These are phyloP conservation scores for Metallyticus violacea DNA, from an alignment of 2,888 invertebrate species.

Conservation along the genomic window DNA sequence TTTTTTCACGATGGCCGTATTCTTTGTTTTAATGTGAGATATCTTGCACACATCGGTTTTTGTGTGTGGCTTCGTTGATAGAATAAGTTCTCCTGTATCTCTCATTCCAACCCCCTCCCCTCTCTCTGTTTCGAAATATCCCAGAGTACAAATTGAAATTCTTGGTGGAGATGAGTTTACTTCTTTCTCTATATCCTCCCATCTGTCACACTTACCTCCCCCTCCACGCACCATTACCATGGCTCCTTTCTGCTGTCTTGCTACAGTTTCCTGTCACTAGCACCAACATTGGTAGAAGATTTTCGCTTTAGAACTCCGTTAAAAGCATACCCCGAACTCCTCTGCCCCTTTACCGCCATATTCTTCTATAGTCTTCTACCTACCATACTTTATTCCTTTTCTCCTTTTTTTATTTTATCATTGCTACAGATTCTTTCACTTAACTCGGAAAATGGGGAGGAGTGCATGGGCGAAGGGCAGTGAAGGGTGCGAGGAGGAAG, in stretches of 20 bases:
- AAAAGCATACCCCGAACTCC: background rate
- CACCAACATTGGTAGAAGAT: background rate
- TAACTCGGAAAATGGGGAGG: constrained; percentile 16
- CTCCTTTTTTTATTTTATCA: constrained; percentile 21
- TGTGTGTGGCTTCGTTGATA: background rate
- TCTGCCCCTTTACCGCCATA: too few species aligned
- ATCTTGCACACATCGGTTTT: too few species aligned
- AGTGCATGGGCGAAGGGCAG: constrained; percentile 2
- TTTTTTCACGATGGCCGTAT: too few species aligned
- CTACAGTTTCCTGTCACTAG: background rate
- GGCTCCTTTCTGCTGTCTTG: background rate
- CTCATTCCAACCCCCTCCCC: background rate
- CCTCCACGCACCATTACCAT: background rate
- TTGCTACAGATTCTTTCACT: constrained; percentile 26
- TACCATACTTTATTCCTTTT: background rate
- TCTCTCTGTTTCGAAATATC: constrained; percentile 15
- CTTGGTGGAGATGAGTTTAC: constrained; percentile 27
- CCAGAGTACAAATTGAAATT: constrained; percentile 28
- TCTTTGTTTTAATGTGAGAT: background rate
- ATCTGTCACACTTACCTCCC: background rate
- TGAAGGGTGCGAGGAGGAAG: background rate
- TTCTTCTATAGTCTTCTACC: background rate
- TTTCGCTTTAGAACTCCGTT: background rate
- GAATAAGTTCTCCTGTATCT: background rate
- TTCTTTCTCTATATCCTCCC: background rate